These are phyloP conservation scores for Alethe diademata DNA, from an alignment of 2,113 vertebrate species.

Conservation along the genomic window DNA sequence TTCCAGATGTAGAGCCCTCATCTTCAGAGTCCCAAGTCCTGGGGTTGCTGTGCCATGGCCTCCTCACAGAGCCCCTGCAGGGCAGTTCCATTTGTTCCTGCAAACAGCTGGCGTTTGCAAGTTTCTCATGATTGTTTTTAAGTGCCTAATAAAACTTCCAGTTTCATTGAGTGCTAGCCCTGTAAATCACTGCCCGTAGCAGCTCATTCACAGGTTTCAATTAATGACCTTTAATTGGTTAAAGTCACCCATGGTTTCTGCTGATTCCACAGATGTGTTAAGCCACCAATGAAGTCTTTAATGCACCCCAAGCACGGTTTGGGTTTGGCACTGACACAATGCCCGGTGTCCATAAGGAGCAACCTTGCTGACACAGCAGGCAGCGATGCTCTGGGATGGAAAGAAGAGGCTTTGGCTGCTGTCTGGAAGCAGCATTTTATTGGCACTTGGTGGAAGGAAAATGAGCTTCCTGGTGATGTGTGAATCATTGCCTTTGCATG, in stretches of 20 bases:
- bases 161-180: neutral
- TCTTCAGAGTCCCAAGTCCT: neutral
- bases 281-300: neutral
- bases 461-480: constrained; percentile 18
- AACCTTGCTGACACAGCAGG: constrained; percentile 10
- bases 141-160: neutral
- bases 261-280: constrained; percentile 29
- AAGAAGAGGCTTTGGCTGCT: constrained; percentile 21
- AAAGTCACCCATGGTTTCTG: constrained; percentile 4
- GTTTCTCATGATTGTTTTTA: neutral
- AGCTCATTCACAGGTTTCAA: neutral
- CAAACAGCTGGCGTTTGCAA: neutral
- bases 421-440: constrained; percentile 33
- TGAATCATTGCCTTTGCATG: constrained; percentile 23
- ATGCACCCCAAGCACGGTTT: neutral
- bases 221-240: constrained; percentile 10
- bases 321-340: neutral
- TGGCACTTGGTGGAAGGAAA: constrained; percentile 44
- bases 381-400: neutral
- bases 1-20: neutral
- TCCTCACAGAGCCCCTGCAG: neutral
- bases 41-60: neutral
- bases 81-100: neutral
- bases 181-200: neutral
- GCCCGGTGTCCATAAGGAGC: neutral